Evolutionary conservation across 53 echinoderm and acorn worm genomes (phyloP), one percentile per base, ranked within the genome.

Genomic region (Astropecten irregularis): DNA sequence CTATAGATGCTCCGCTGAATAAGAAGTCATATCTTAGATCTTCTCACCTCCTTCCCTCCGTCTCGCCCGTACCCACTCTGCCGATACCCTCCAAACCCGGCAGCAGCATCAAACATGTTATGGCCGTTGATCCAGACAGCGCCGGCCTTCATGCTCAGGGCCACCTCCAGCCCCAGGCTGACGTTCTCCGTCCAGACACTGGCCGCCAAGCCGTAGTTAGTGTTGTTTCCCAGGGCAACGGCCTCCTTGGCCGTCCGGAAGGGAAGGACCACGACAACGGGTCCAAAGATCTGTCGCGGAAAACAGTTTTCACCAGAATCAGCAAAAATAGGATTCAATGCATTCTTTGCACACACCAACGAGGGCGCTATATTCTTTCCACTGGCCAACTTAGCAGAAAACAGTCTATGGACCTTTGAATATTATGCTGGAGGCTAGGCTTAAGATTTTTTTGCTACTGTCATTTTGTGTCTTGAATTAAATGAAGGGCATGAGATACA

Each of bases 131-230:
- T 71, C 99, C 99, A 99, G 32, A 99, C 90, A 10, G 88, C 88
- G 22, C 99, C 99, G 10, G 99, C 99, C 64, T 99, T 99, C 66
- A 99, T 56, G 59, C 90, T 88, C 3, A 99, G 77, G 2, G 99
- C 92, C 3, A 88, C 99, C 58, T 99, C 99, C 15, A 99, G 69
- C 18, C 72, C 94, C 19, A 99, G 90, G 38, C 94, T 88, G 34
- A 99, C 88, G 28, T 92, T 99, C 88, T 99, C 99, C 9, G 96
- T 96, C 97, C 97, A 97, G 22, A 97, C 97, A 54, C 94, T 97
- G 18, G 94, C 99, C 0, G 92, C 99, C 4, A 99, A 86, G 42
- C 99, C 99, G 27, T 99, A 99, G 86, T 92, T 92, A 35, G 86
- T 88, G 66, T 95, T 99, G 90, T 99, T 99, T 32, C 92, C 99